Conservation (phyloP, 2,888 invertebrate species). For the Stramonita haemastoma region DNA sequence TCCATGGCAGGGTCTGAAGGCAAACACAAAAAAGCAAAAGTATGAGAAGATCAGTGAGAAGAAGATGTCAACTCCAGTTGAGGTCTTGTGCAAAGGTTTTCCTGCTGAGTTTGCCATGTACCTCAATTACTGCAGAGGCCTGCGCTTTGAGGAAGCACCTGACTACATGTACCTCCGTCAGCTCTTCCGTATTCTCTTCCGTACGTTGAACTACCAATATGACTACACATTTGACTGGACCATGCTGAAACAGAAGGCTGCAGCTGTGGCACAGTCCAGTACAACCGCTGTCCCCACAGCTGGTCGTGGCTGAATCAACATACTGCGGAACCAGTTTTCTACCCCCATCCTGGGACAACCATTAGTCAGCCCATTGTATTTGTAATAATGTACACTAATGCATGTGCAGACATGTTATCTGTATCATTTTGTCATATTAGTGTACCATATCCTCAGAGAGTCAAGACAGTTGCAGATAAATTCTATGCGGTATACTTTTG, state of each 20-base stretch:
- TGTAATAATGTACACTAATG: too few relatives aligned
- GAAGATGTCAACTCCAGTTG: constrained; percentile 99
- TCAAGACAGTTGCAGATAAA: too few relatives aligned
- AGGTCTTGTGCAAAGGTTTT: constrained; percentile 98
- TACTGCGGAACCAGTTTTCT: background rate
- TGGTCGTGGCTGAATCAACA: constrained; percentile 51
- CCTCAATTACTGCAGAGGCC: constrained; percentile 98
- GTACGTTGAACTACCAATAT: constrained; percentile 99
- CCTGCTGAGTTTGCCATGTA: constrained; percentile 99
- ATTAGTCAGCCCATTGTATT: too few relatives aligned
- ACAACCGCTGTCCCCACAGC: constrained; percentile 61
- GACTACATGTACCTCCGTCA: constrained; percentile 99
- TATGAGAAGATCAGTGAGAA: constrained; percentile 99
- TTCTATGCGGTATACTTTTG: too few relatives aligned
- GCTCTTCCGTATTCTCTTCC: constrained; percentile 98
- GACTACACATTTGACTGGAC: constrained; percentile 99
- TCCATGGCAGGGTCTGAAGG: constrained; percentile 98
- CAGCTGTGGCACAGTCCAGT: constrained; percentile 73
- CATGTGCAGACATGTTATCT: too few relatives aligned
- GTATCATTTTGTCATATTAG: too few relatives aligned
- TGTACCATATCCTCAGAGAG: too few relatives aligned
- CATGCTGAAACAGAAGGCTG: constrained; percentile 96
- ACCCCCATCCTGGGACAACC: background rate
- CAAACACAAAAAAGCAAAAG: constrained; percentile 98
- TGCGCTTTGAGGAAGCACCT: constrained; percentile 98